These are phyloP conservation scores for Tetramorium parvispinum DNA, from an alignment of 1,140 invertebrate species.

Conservation along the genomic window DNA sequence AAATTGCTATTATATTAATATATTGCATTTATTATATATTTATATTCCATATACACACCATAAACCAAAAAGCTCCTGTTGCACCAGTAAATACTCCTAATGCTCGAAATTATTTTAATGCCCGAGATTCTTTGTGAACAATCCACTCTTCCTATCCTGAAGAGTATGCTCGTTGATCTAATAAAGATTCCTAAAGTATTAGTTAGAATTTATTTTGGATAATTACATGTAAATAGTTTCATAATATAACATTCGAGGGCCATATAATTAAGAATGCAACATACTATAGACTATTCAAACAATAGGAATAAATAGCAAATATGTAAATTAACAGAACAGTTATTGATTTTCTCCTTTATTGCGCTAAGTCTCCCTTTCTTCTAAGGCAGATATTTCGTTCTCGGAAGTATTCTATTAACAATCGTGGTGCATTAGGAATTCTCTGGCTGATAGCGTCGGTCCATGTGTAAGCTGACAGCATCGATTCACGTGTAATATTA, in stretches of 20 bases:
- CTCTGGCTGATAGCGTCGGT: constrained; percentile 62
- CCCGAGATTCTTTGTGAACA: constrained; percentile 17
- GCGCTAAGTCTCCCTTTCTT: background rate
- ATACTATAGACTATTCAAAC: constrained; percentile 36
- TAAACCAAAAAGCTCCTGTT: constrained; percentile 71
- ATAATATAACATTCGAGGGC: constrained; percentile 13
- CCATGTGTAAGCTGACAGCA: constrained; percentile 52
- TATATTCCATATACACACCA: constrained; percentile 62
- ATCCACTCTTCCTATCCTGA: background rate
- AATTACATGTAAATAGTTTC: constrained; percentile 23
- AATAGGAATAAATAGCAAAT: constrained; percentile 33
- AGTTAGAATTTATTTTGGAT: constrained; percentile 14
- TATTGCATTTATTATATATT: constrained; percentile 65
- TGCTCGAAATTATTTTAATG: constrained; percentile 35
- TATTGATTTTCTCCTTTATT: constrained; percentile 5
- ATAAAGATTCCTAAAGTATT: constrained; percentile 1
- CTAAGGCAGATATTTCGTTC: constrained; percentile 12
- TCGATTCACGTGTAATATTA: constrained; percentile 52
- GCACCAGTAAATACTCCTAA: constrained; percentile 48
- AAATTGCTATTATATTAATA: constrained; percentile 65
- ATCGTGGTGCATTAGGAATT: constrained; percentile 68
- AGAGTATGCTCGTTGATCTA: background rate
- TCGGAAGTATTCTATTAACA: background rate
- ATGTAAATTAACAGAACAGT: constrained; percentile 23
- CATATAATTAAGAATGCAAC: constrained; percentile 27